Percentiles rank a stretch among this genome's conserved stretches.
Conservation (phyloP, 2,888 invertebrate genomes). For the Polylopha cassiicola region DNA sequence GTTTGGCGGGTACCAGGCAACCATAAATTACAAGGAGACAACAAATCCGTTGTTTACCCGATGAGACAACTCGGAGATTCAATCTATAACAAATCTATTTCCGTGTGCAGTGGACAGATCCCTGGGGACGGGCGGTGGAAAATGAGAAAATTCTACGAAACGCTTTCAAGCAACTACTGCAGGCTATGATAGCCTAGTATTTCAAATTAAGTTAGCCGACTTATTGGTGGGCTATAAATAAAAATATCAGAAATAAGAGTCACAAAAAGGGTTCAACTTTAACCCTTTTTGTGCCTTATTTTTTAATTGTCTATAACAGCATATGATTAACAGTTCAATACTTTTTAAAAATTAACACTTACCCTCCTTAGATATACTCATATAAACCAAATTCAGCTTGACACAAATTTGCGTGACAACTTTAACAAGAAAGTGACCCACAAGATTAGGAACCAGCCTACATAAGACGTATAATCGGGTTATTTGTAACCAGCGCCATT, state of each 20-base stretch:
- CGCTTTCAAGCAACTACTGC: conserved; percentile 29
- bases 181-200: conserved; percentile 34
- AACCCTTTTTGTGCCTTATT: background rate
- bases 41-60: conserved; percentile 38
- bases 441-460: too few relatives aligned
- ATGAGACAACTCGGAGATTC: conserved; percentile 46
- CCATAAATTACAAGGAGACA: conserved; percentile 16
- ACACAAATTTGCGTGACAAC: too few relatives aligned
- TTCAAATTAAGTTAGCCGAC: conserved; percentile 15
- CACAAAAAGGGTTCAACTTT: background rate
- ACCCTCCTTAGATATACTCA: background rate
- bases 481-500: too few relatives aligned
- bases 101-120: conserved; percentile 49
- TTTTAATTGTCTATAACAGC: conserved; percentile 19
- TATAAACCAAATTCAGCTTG: background rate
- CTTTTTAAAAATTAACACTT: conserved; percentile 3
- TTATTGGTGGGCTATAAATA: conserved; percentile 1
- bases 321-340: conserved; percentile 1
- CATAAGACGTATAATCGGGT: too few relatives aligned
- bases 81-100: conserved; percentile 64
- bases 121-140: conserved; percentile 39
- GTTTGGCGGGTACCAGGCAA: conserved; percentile 7
- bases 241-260: background rate
- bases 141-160: conserved; percentile 48
- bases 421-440: too few relatives aligned